phyloP scores from a whole-genome alignment of 2,888 invertebrate species.

The Melieria crassipennis region DNA sequence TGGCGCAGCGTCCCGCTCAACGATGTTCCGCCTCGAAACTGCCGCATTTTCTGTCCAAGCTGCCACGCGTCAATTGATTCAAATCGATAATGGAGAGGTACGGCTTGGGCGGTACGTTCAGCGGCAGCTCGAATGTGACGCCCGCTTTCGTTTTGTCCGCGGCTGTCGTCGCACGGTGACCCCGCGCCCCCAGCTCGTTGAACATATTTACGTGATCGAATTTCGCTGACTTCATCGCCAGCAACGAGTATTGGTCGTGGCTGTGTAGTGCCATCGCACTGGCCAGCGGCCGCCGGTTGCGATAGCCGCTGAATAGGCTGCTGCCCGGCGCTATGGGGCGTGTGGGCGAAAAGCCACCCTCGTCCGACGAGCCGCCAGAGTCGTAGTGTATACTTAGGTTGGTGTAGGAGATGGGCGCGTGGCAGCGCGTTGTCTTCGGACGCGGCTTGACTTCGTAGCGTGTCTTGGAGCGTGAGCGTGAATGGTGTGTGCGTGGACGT shows the following conservation, averaged over 20 bases:
- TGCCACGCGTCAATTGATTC: constrained; percentile 74
- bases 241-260: constrained; percentile 61
- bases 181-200: constrained; percentile 49
- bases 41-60: constrained; percentile 64
- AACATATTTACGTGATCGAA: constrained; percentile 52
- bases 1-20: not conserved
- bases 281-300: constrained; percentile 51
- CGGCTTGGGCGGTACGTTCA: constrained; percentile 70
- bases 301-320: constrained; percentile 58
- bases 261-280: constrained; percentile 43
- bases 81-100: constrained; percentile 78
- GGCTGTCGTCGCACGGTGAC: constrained; percentile 34
- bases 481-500: constrained; percentile 62
- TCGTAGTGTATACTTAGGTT: constrained; percentile 70
- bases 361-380: constrained; percentile 67
- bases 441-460: constrained; percentile 65
- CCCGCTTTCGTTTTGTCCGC: constrained; percentile 16
- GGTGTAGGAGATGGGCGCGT: constrained; percentile 68
- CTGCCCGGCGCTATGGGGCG: constrained; percentile 55
- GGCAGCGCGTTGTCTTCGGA: constrained; percentile 67
- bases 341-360: constrained; percentile 58
- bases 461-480: constrained; percentile 61
- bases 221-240: constrained; percentile 55
- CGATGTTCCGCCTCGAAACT: constrained; percentile 41
- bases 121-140: constrained; percentile 47